These are phyloP conservation scores for Trypoxylon attenuatum DNA, from an alignment of 2,888 invertebrate species.

Conservation along the genomic window DNA sequence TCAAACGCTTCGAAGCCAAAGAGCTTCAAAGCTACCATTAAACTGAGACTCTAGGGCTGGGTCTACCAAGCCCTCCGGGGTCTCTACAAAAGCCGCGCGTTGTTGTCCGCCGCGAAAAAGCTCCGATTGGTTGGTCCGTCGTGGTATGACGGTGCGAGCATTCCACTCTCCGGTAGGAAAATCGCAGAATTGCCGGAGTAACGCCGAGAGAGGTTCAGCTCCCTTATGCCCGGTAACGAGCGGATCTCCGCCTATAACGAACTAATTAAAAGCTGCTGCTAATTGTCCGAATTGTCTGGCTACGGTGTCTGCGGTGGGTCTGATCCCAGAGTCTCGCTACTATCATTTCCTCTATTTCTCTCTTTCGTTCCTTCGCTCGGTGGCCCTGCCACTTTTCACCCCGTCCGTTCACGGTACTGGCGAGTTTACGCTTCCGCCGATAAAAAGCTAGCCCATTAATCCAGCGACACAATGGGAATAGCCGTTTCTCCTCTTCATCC, in stretches of 20 bases:
- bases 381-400: background rate
- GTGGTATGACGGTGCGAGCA: background rate
- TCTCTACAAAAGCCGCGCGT: conserved; percentile 39
- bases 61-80: conserved; percentile 38
- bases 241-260: conserved; percentile 31
- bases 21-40: conserved; percentile 61
- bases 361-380: background rate
- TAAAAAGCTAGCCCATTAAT: background rate
- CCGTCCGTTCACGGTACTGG: background rate
- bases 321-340: conserved; percentile 18
- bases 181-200: conserved; percentile 45
- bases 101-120: conserved; percentile 41
- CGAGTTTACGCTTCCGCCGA: background rate
- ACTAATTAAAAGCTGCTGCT: conserved; percentile 52
- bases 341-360: background rate
- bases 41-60: conserved; percentile 30
- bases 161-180: conserved; percentile 7
- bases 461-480: too few species aligned
- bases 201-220: conserved; percentile 33
- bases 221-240: conserved; percentile 39
- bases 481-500: too few species aligned
- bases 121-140: conserved; percentile 16
- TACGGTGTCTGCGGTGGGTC: conserved; percentile 15
- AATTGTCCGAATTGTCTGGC: conserved; percentile 42
- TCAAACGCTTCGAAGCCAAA: conserved; percentile 63